Evolutionary conservation across 2,888 invertebrate species (phyloP), one percentile per base, ranked within the genome.

Genomic region (Tromatobia lineatoria): DNA sequence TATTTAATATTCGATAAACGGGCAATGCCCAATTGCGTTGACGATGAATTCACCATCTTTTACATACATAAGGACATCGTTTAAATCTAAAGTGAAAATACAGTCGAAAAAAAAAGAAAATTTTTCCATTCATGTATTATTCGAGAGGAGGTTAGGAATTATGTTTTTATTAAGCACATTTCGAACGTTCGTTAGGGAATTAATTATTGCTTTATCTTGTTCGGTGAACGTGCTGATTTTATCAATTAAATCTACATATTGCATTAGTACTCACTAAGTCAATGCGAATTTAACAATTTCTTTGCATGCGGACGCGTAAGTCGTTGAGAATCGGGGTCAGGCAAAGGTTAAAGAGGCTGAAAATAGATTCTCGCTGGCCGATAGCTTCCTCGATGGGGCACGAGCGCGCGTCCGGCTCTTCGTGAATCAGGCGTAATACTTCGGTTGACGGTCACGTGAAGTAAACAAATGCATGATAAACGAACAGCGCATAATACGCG

Each of bases 311-410:
- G 38, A 47, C 42, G 71, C 38, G 54, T 54, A 52, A n/a, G 38
- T 20, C 57, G 54, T 71, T 67, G 74, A 69, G 71, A 85, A 85
- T 87, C 80, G 77, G 67, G 86, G 86, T 86, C 82, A 83, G 38
- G n/a, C 78, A 86, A 82, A 88, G 87, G 84, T 87, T 87, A 82
- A 83, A 67, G 73, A 50, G 66, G 71, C 74, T 82, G 77, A 81
- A 88, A 88, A 88, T 88, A 88, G 81, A 73, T 50, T 54, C 38
- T 34, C 71, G 42, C 23, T 70, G 13, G 71, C 74, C 61, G 87
- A 88, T 87, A 84, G 85, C 77, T 87, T 75, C 71, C 84, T 84
- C 85, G 80, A 85, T 81, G 80, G 38, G 71, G 70, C 25, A 25
- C 23, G 25, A 54, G 38, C 20, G 70, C n/a, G 70, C 52, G 52